Conservation (phyloP, 2,113 vertebrate genomes). For the Odobenus rosmarus region DNA sequence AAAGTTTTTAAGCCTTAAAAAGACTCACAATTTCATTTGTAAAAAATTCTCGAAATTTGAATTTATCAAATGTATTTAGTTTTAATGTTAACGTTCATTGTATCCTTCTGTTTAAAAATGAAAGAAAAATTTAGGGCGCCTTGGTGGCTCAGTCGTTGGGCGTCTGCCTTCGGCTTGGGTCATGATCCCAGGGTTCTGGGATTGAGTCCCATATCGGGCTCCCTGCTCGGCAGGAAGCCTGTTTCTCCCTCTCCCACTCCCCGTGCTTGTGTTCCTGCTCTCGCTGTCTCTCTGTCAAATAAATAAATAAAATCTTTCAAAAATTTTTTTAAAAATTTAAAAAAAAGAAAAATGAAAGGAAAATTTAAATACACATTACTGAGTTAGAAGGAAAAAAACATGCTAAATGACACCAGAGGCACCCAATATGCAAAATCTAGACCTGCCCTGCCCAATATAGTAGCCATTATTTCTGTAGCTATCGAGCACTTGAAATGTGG, state of each 20-base stretch:
- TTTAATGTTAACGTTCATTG: neutral
- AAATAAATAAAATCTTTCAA: no score
- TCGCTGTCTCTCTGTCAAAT: no score
- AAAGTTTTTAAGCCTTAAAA: conserved; percentile 25
- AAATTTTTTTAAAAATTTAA: no score
- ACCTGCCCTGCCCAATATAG: neutral
- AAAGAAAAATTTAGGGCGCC: neutral
- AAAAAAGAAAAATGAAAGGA: conserved; percentile 1
- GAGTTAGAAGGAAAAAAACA: neutral
- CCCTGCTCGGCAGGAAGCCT: no score
- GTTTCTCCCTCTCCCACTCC: no score
- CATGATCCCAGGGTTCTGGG: no score
- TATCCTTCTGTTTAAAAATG: conserved; percentile 39
- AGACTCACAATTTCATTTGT: neutral
- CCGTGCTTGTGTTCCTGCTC: no score
- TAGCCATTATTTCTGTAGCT: neutral
- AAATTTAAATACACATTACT: neutral
- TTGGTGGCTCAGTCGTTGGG: no score
- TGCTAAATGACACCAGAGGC: neutral
- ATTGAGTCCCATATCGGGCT: no score
- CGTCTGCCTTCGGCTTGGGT: no score
- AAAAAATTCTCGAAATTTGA: conserved; percentile 32
- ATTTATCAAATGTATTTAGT: conserved; percentile 19
- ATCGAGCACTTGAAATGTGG: neutral
- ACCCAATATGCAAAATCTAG: neutral